Base-by-base conservation (phyloP, 2,113 vertebrate genomes). In the Scomber colias region DNA sequence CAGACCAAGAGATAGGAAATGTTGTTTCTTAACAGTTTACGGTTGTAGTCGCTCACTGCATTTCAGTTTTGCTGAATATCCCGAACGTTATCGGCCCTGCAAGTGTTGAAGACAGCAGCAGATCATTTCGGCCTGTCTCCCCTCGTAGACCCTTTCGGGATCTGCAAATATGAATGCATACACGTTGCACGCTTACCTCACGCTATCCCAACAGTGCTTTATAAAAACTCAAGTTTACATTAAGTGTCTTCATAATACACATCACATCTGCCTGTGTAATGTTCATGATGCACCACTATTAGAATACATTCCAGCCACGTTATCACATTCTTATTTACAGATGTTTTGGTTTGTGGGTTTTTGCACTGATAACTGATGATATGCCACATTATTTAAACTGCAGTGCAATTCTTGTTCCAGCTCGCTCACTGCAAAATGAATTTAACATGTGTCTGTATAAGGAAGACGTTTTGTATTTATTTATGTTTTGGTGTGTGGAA, bases 291-390 rank as follows among this genome's bases (percentile, higher is more conserved):
- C 74, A 55, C 71, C 68, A 75, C 57, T 63, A 56, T 66, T 75
- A 65, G 84, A 84, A 81, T 69, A 35, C 83, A 91, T 92, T 88
- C 85, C 84, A 84, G 7, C 65, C 12, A 13, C 67, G 60, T 75
- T 61, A 68, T 50, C 35, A 80, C 46, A 45, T 59, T 68, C 45
- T 63, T 10, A n/a, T 83, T 49, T 71, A 64, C 50, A 57, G 21
- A 21, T 75, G 50, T 79, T 75, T 75, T 70, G 71, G 24, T 71
- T 68, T 61, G 21, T 72, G 35, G 35, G 14, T 57, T 71, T 84
- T 92, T 91, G 90, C 91, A 92, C 90, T 90, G 87, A 89, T 71
- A 71, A 76, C 54, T 71, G 74, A 76, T 70, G 51, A 45, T 70
- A 77, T 84, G 79, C 40, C 71, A 76, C 74, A 71, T 89, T 88